Evolutionary conservation across 2,888 invertebrate species (phyloP).

Genomic region (Epinotia ramella): DNA sequence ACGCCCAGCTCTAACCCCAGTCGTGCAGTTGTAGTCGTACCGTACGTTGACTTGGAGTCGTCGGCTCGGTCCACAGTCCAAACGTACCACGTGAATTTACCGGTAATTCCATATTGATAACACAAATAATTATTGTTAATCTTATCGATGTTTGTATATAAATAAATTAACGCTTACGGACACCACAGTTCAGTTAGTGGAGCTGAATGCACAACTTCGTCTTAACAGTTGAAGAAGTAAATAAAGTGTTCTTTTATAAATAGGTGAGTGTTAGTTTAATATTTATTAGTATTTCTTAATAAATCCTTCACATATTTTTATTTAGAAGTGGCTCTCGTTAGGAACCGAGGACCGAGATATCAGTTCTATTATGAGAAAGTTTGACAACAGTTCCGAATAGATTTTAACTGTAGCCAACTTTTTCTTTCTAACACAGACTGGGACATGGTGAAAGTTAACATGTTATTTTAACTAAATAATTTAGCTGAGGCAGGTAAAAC

Average conservation of each 20-base stretch:
- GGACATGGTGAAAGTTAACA: constrained; percentile 30
- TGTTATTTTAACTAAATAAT: neutral
- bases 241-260: constrained; percentile 23
- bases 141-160: constrained; percentile 48
- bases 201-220: constrained; percentile 45
- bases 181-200: constrained; percentile 45
- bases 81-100: constrained; percentile 61
- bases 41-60: constrained; percentile 43
- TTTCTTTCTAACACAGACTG: constrained; percentile 1
- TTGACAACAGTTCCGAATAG: constrained; percentile 11
- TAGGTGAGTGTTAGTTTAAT: constrained; percentile 23
- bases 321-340: neutral
- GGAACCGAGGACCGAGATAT: neutral
- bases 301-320: neutral
- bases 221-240: constrained; percentile 16
- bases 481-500: no score
- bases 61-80: constrained; percentile 56
- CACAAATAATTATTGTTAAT: constrained; percentile 42
- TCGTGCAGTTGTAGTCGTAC: constrained; percentile 43
- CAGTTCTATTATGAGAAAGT: constrained; percentile 5
- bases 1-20: no score
- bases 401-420: constrained; percentile 22
- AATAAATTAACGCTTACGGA: constrained; percentile 43
- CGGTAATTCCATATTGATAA: constrained; percentile 49
- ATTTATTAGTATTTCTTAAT: neutral